phyloP scores from a whole-genome alignment of 2,888 invertebrate species.

The Darwinula stevensoni region DNA sequence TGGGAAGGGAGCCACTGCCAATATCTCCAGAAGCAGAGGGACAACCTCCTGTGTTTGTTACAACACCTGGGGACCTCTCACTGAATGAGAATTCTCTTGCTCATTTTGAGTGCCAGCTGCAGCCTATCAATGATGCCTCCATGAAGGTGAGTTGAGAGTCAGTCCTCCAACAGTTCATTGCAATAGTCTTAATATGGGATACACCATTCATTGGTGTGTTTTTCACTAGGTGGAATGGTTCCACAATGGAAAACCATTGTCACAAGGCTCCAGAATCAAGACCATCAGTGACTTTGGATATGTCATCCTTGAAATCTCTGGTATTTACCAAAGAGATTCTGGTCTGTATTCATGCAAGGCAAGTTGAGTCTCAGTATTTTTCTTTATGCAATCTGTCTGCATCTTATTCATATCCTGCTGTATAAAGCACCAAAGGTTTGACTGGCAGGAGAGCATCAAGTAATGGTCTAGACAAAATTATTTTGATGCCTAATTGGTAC shows the following conservation, averaged over 20 bases:
- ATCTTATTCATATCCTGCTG: no score
- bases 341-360: slow-evolving; percentile 64
- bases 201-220: no score
- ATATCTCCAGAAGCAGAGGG: slow-evolving; percentile 27
- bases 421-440: no score
- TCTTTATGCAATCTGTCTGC: neutral
- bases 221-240: slow-evolving; percentile 52
- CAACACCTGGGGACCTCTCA: slow-evolving; percentile 51
- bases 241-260: slow-evolving; percentile 76
- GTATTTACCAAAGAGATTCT: slow-evolving; percentile 72
- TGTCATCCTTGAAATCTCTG: slow-evolving; percentile 80
- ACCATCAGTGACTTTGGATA: slow-evolving; percentile 93
- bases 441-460: no score
- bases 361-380: slow-evolving; percentile 5
- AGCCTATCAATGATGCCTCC: slow-evolving; percentile 55
- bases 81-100: slow-evolving; percentile 61
- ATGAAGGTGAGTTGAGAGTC: slow-evolving; percentile 24
- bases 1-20: slow-evolving; percentile 20
- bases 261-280: slow-evolving; percentile 70
- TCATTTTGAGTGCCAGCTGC: slow-evolving; percentile 66
- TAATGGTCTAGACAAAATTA: no score
- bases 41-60: slow-evolving; percentile 65
- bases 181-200: no score
- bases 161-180: slow-evolving; percentile 1
- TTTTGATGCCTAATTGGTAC: no score